Conservation (phyloP, 2,797 vertebrate genomes). For the Megalops cyprinoides region DNA sequence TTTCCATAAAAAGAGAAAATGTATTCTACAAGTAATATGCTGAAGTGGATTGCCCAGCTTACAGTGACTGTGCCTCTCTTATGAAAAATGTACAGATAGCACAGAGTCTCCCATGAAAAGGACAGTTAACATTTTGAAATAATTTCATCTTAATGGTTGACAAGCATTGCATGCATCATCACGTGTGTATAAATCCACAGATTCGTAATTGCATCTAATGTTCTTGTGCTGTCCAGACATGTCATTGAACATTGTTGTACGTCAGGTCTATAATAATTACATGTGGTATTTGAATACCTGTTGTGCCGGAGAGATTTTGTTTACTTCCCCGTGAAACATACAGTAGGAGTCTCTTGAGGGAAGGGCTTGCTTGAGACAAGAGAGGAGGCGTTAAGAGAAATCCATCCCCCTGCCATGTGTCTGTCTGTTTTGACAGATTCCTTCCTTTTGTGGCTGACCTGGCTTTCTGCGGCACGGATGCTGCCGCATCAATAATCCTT, state of each 20-base stretch:
- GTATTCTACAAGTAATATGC: constrained; percentile 45
- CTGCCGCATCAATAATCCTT: constrained; percentile 26
- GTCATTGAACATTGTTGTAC: background rate
- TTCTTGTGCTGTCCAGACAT: background rate
- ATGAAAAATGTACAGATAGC: no score
- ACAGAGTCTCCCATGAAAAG: constrained; percentile 48
- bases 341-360: background rate
- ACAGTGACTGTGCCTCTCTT: constrained; percentile 54
- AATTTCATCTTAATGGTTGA: background rate
- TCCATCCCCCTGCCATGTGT: constrained; percentile 1
- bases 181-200: background rate
- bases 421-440: constrained; percentile 26
- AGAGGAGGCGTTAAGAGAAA: constrained; percentile 23
- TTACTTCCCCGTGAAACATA: background rate
- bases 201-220: background rate
- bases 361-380: background rate
- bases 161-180: background rate
- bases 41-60: constrained; percentile 63
- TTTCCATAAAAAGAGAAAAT: constrained; percentile 58
- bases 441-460: constrained; percentile 19
- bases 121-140: constrained; percentile 43
- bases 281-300: background rate
- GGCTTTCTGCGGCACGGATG: constrained; percentile 7
- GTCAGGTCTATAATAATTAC: no score
- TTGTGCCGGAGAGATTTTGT: background rate